These are phyloP conservation scores for Brachyrhaphis roseni DNA, from an alignment of 2,797 vertebrate genomes.

Conservation along the genomic window DNA sequence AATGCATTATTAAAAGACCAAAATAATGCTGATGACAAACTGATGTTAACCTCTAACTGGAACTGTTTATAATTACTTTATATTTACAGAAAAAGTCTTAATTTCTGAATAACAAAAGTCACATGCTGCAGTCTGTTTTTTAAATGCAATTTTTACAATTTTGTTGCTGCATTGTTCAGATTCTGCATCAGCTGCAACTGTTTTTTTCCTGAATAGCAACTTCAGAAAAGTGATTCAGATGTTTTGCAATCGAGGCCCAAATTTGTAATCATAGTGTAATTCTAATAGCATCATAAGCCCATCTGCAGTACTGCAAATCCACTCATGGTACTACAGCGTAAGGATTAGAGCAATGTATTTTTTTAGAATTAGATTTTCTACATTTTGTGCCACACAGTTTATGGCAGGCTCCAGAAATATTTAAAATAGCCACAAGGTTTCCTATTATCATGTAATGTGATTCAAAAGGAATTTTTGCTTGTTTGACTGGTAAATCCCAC, in stretches of 20 bases:
- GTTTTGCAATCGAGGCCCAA: not conserved
- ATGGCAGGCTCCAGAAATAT: not conserved
- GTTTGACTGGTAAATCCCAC: not conserved
- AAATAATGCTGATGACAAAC: not conserved
- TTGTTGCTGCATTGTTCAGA: not conserved
- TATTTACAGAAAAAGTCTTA: not conserved
- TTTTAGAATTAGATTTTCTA: not conserved
- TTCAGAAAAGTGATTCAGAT: not conserved
- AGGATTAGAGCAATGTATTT: not conserved
- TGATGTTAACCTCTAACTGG: not conserved
- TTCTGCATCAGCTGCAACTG: not conserved
- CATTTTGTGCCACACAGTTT: not conserved
- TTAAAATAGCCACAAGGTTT: not conserved
- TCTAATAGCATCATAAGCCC: not conserved
- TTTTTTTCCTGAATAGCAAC: not conserved
- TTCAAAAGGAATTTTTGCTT: not conserved
- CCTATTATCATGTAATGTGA: not conserved
- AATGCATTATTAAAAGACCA: not conserved
- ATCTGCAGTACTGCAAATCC: not conserved
- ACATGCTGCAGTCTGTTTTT: not conserved
- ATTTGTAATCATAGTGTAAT: not conserved
- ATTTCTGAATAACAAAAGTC: not conserved
- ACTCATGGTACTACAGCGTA: not conserved
- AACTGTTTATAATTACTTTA: not conserved
- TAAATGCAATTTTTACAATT: not conserved